These are phyloP conservation scores for Petromus typicus DNA, from an alignment of 2,113 vertebrate species.

Conservation along the genomic window DNA sequence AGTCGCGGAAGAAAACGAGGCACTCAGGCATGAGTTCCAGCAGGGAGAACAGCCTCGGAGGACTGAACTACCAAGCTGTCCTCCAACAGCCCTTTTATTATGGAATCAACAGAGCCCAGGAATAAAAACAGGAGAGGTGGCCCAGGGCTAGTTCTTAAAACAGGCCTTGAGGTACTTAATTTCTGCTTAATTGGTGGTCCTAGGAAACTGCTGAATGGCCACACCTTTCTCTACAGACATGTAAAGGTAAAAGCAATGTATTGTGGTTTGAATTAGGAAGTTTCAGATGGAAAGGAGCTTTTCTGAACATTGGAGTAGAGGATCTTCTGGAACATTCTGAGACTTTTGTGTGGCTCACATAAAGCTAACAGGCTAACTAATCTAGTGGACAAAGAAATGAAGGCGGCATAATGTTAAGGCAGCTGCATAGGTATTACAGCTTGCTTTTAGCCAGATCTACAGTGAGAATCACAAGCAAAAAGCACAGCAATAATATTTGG, in stretches of 20 bases:
- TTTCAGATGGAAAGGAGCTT: not conserved
- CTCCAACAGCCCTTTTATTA: too few relatives aligned
- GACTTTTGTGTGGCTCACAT: not conserved
- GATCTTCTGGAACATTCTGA: not conserved
- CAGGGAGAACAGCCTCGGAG: too few relatives aligned
- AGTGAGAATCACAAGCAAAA: not conserved
- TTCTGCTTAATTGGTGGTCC: too few relatives aligned
- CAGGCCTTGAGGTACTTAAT: too few relatives aligned
- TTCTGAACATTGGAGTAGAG: not conserved
- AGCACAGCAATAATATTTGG: not conserved
- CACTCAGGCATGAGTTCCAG: too few relatives aligned
- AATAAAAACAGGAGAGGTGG: too few relatives aligned
- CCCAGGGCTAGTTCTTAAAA: too few relatives aligned
- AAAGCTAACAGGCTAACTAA: not conserved
- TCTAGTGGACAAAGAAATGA: not conserved
- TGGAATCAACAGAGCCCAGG: too few relatives aligned
- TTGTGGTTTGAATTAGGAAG: not conserved
- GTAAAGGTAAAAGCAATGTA: not conserved
- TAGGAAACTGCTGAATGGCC: too few relatives aligned
- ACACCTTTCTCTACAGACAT: too few relatives aligned
- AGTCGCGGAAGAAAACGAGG: too few relatives aligned
- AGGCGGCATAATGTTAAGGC: not conserved
- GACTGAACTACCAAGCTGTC: too few relatives aligned
- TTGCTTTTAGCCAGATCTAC: not conserved
- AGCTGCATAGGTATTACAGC: not conserved